Evolutionary conservation across 2,888 invertebrate genomes (phyloP).

Genomic region (Andricus quercusramuli): DNA sequence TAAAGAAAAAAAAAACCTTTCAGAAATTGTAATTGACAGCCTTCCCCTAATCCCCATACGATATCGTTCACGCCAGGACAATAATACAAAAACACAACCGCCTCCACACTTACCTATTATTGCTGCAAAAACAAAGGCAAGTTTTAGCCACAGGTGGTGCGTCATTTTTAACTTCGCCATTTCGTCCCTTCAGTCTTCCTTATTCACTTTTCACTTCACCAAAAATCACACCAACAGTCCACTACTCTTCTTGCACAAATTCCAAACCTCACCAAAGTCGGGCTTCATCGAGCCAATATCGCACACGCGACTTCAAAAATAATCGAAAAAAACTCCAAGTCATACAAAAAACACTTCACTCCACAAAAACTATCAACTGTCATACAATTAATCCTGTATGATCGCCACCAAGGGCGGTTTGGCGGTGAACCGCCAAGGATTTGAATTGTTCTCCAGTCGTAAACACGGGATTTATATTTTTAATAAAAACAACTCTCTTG

Average conservation of each 20-base stretch:
- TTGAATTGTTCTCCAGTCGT: background rate
- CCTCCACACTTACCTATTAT: slow-evolving; percentile 65
- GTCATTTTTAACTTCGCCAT: slow-evolving; percentile 57
- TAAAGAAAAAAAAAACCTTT: background rate
- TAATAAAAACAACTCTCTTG: background rate
- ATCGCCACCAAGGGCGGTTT: background rate
- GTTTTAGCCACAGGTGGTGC: slow-evolving; percentile 69
- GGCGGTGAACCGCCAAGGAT: background rate
- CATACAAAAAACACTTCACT: background rate
- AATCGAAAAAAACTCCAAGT: background rate
- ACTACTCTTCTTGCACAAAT: slow-evolving; percentile 18
- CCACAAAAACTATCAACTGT: background rate
- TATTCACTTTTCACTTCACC: slow-evolving; percentile 10
- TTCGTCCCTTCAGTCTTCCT: slow-evolving; percentile 28
- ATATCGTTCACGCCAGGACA: background rate
- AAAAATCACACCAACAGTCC: slow-evolving; percentile 7
- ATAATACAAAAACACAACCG: background rate
- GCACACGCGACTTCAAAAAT: background rate
- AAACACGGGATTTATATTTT: background rate
- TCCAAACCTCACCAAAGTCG: background rate
- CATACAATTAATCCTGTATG: background rate
- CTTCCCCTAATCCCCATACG: background rate
- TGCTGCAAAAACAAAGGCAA: slow-evolving; percentile 60
- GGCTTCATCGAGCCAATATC: background rate
- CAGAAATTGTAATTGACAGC: background rate